Evolutionary conservation across 2,113 vertebrate species (phyloP), one percentile per base, ranked within the genome.

Genomic region (Pachycephala philippinensis): DNA sequence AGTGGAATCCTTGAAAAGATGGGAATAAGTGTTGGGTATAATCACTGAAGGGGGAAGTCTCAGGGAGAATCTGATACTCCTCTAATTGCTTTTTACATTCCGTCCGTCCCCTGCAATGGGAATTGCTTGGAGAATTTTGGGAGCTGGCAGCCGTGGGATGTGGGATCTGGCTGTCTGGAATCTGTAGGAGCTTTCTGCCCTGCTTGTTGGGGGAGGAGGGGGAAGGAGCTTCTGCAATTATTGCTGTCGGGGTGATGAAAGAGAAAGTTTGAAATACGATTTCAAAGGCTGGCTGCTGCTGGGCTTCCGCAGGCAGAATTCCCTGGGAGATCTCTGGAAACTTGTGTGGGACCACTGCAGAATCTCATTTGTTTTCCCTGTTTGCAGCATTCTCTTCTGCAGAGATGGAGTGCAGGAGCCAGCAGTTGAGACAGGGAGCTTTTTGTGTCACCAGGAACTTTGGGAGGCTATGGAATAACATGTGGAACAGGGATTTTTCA

Each of bases 261-360:
- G 94, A 45, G 49, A 50, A 91, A 89, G 93, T 87, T 71, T 87
- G 63, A 92, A 81, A 89, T 35, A 17, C 0, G 6, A 71, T 89
- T 91, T 96, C 93, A 87, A 81, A 93, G 93, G 77, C 89, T 87
- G 90, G 65, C 86, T 89, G 95, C 94, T 95, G 84, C 93, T 78
- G 80, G 78, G 91, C 92, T 92, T 95, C 93, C 11, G 84, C 89
- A 53, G 84, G 84, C 93, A 56, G 39, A 95, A 87, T 96, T 93
- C 93, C 91, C 87, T 10, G 15, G 5, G 81, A 93, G 87, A 84
- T 24, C 87, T 56, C 40, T 26, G 89, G 74, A 56, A 75, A 87
- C 65, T 89, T 82, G 77, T 64, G 84, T 86, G 91, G 93, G 91
- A 79, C 84, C 37, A 2, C 84, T 91, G 93, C 87, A 49, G 94